phyloP scores from a whole-genome alignment of 2,888 invertebrate species.

The Stratiomys singularior region DNA sequence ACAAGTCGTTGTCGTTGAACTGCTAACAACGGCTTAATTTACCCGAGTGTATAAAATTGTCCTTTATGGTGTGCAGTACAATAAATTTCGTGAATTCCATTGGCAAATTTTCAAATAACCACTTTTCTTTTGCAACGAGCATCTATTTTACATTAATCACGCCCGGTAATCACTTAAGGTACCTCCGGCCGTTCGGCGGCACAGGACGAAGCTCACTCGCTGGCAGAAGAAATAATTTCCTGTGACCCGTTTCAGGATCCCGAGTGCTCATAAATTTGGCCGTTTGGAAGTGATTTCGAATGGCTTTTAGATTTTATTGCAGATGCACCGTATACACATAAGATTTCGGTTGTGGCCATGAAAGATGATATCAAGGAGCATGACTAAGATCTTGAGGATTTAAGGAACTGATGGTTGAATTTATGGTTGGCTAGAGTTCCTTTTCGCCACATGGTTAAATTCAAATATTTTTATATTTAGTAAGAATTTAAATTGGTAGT shows the following conservation, averaged over 20 bases:
- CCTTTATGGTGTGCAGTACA: conserved; percentile 30
- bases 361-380: neutral
- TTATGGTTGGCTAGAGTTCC: too few relatives aligned
- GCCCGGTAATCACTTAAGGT: conserved; percentile 45
- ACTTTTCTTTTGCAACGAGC: conserved; percentile 43
- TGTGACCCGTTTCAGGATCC: conserved; percentile 41
- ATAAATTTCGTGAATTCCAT: conserved; percentile 39
- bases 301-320: conserved; percentile 36
- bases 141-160: conserved; percentile 46
- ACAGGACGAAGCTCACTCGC: neutral
- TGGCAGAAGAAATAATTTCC: conserved; percentile 36
- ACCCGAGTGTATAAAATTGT: conserved; percentile 15
- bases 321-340: conserved; percentile 12
- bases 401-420: too few relatives aligned
- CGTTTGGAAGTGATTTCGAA: conserved; percentile 37
- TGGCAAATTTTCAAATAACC: conserved; percentile 46
- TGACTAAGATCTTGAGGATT: too few relatives aligned
- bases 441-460: too few relatives aligned
- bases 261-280: conserved; percentile 41
- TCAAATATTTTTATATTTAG: too few relatives aligned
- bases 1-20: neutral
- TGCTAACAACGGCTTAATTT: conserved; percentile 35
- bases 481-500: too few relatives aligned
- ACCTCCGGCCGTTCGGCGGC: conserved; percentile 16
- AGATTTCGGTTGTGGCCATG: neutral